These are phyloP conservation scores for Drusus annulatus DNA, from an alignment of 1,140 invertebrate genomes.

Conservation along the genomic window DNA sequence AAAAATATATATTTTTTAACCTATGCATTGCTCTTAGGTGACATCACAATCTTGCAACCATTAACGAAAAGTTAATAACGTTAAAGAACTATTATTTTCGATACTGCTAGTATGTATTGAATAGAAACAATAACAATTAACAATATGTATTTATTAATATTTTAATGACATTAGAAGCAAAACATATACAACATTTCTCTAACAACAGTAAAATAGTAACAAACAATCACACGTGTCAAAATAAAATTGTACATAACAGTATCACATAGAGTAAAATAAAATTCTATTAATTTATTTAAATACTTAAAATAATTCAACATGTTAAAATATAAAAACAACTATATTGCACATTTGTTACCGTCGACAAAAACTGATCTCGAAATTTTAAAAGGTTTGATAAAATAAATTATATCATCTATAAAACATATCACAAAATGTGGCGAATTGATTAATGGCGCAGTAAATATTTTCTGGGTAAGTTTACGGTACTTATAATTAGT, in stretches of 20 bases:
- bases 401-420: too few relatives aligned
- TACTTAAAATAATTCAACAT: conserved; percentile 36
- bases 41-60: too few relatives aligned
- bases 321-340: conserved; percentile 40
- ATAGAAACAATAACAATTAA: conserved; percentile 9
- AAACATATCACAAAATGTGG: too few relatives aligned
- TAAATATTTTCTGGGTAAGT: too few relatives aligned
- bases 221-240: conserved; percentile 17
- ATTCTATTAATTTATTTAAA: background rate
- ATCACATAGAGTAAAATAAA: conserved; percentile 21
- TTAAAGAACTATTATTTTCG: too few relatives aligned
- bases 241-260: conserved; percentile 8
- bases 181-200: conserved; percentile 19
- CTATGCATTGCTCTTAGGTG: too few relatives aligned
- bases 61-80: too few relatives aligned
- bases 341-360: background rate
- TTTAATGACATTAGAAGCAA: conserved; percentile 20
- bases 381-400: too few relatives aligned
- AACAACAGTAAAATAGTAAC: conserved; percentile 27
- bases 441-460: too few relatives aligned
- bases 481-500: too few relatives aligned
- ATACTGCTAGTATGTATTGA: background rate
- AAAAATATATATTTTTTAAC: too few relatives aligned
- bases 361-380: too few relatives aligned
- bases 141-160: conserved; percentile 15